These are phyloP conservation scores for Sebastes diaconus DNA, from an alignment of 2,797 vertebrate species.

Conservation along the genomic window DNA sequence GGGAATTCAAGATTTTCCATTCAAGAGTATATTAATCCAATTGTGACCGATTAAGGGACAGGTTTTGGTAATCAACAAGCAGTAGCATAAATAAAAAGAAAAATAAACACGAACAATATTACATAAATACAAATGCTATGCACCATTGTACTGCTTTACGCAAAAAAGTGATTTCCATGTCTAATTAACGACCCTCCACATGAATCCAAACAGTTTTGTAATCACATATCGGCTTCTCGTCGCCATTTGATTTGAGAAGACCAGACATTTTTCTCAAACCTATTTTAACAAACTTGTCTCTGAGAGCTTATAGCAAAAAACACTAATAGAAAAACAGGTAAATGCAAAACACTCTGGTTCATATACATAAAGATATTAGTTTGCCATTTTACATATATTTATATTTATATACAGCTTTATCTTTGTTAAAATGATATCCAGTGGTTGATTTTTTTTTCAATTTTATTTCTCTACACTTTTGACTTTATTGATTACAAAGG, in stretches of 20 bases:
- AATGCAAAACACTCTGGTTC: constrained; percentile 89
- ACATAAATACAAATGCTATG: constrained; percentile 87
- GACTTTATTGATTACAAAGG: constrained; percentile 89
- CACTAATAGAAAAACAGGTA: constrained; percentile 86
- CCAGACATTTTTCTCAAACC: constrained; percentile 65
- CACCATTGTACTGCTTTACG: constrained; percentile 82
- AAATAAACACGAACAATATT: constrained; percentile 79
- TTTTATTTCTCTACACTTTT: constrained; percentile 84
- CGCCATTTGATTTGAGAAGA: constrained; percentile 67
- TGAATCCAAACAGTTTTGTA: constrained; percentile 62
- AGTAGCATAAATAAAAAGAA: constrained; percentile 87
- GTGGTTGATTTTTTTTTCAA: constrained; percentile 86
- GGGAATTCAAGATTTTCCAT: constrained; percentile 80
- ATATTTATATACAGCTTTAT: constrained; percentile 86
- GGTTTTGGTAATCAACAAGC: constrained; percentile 84
- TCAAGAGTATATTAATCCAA: constrained; percentile 80
- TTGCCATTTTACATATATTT: constrained; percentile 91
- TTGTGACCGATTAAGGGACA: constrained; percentile 79
- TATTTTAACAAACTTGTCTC: constrained; percentile 81
- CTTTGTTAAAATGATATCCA: constrained; percentile 93
- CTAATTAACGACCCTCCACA: constrained; percentile 67
- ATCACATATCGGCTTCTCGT: constrained; percentile 66
- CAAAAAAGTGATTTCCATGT: constrained; percentile 74
- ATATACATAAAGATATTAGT: constrained; percentile 90
- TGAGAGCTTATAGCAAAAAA: constrained; percentile 86